phyloP scores from a whole-genome alignment of 2,797 vertebrate genomes.

The Sylvia borin region DNA sequence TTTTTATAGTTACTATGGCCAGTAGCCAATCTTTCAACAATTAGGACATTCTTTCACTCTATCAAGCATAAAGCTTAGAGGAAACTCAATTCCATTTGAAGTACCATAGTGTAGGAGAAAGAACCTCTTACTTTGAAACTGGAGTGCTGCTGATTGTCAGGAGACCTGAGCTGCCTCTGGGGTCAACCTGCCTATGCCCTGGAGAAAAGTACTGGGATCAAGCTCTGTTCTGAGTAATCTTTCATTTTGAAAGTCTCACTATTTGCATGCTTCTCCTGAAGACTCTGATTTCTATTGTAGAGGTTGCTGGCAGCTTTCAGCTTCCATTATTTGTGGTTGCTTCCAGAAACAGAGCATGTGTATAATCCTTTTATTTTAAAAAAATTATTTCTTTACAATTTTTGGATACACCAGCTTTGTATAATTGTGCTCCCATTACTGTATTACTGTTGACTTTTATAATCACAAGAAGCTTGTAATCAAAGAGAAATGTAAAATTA shows the following conservation, averaged over 20 bases:
- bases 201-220: background rate
- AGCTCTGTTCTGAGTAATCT: background rate
- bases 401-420: background rate
- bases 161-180: background rate
- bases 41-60: background rate
- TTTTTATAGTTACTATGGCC: background rate
- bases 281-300: background rate
- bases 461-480: background rate
- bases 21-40: background rate
- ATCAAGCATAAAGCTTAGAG: background rate
- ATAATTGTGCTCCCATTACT: background rate
- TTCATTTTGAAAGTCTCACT: background rate
- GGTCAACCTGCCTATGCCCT: background rate
- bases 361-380: background rate
- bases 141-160: background rate
- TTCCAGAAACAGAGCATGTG: background rate
- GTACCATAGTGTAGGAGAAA: background rate
- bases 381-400: background rate
- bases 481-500: background rate
- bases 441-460: background rate
- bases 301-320: background rate
- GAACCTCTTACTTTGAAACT: background rate
- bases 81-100: conserved; percentile 15
- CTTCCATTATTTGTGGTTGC: background rate
- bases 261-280: background rate